A percentile compares a stretch with the other conserved stretches of the same genome.
phyloP scores from a whole-genome alignment of 2,888 invertebrate genomes.

The Uropetala carovei region DNA sequence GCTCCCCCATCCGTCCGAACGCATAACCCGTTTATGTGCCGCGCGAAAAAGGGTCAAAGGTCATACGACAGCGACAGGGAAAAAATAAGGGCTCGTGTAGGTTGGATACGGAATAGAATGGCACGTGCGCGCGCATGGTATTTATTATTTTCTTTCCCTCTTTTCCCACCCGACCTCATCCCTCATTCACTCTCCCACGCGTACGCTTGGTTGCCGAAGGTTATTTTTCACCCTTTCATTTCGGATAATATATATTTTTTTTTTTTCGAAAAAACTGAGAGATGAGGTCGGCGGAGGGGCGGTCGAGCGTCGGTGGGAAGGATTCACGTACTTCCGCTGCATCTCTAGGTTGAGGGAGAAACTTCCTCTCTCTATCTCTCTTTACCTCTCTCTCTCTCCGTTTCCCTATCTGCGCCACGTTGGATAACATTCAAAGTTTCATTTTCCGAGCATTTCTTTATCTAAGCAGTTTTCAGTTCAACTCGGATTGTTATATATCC shows the following conservation, averaged over 20 bases:
- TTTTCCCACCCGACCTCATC: neutral
- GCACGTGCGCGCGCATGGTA: neutral
- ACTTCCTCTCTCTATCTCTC: too few relatives aligned
- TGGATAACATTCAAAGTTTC: too few relatives aligned
- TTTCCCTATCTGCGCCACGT: too few relatives aligned
- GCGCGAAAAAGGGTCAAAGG: conserved; percentile 57
- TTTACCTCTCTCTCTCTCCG: too few relatives aligned
- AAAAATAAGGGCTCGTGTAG: neutral
- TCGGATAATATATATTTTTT: neutral
- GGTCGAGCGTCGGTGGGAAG: conserved; percentile 10
- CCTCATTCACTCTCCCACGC: neutral
- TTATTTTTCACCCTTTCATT: neutral
- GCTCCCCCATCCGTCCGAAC: neutral
- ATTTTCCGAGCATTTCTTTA: too few relatives aligned
- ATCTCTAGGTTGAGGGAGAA: too few relatives aligned
- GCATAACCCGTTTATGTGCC: neutral
- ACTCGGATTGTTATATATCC: too few relatives aligned
- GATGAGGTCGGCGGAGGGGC: neutral
- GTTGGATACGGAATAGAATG: neutral
- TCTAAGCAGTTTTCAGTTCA: too few relatives aligned
- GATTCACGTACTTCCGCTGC: neutral
- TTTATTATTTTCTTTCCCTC: neutral
- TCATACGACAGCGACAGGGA: conserved; percentile 4
- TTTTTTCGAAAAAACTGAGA: conserved; percentile 15
- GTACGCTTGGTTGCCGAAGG: neutral